Base-by-base conservation (phyloP, 2,113 vertebrate genomes). In the Aythya baeri region DNA sequence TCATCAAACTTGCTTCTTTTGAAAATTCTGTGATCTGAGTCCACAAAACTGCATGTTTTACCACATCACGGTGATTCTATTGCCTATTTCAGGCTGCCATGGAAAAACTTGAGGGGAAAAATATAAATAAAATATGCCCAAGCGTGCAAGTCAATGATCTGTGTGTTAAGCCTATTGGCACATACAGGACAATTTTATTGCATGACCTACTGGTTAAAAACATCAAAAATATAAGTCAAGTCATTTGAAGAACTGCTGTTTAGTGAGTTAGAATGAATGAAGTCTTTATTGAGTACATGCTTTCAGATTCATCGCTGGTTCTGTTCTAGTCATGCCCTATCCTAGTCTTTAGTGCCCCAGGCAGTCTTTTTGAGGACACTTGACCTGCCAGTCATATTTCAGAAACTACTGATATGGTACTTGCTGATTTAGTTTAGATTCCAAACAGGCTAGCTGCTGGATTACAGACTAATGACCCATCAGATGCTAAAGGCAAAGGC, bases 381-480 rank as follows among this genome's bases (percentile, higher is more conserved):
- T 98, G 98, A 98, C 97, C 97, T 98, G 97, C 95, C 92, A 97
- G 96, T 98, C 97, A 97, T 98, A 98, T 98, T 98, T 98, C 97
- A 98, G 97, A 97, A 98, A 97, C 92, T 97, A 97, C 96, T 92
- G 97, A 98, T 98, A 98, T 89, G 97, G 96, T 96, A 86, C 96
- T 98, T 95, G 91, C 97, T 98, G 97, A 97, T 98, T 97, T 97
- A 97, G 97, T 98, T 98, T 97, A 97, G 97, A 98, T 97, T 98
- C 96, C 54, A 91, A 97, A 97, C 96, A 97, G 95, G 96, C 96
- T 66, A 34, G 92, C 96, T 98, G 93, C 91, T 98, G 97, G 97
- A 98, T 98, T 98, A 97, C 97, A 98, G 96, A 95, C 98, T 98
- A 98, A 98, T 98, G 98, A 98, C 97, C 98, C 98, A 98, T 98